These are phyloP conservation scores for Arremon brunneinucha DNA, from an alignment of 2,797 vertebrate species.

Conservation along the genomic window DNA sequence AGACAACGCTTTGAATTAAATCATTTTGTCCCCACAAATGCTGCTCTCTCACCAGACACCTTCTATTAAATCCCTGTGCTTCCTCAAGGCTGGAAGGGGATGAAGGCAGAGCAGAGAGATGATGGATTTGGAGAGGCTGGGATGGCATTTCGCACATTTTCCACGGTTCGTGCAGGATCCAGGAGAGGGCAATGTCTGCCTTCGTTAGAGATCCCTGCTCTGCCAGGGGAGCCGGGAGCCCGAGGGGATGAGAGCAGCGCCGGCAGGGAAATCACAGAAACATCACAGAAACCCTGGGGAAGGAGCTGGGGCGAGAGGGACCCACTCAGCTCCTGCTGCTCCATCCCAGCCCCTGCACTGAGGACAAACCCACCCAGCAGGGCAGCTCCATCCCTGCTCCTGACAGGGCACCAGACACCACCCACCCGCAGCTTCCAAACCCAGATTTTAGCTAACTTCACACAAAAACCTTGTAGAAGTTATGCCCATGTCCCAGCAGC, in stretches of 20 bases:
- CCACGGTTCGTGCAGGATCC: neutral
- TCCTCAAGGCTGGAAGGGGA: neutral
- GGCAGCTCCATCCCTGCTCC: neutral
- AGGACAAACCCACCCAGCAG: neutral
- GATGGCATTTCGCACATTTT: fast-evolving
- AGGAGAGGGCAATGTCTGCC: constrained; percentile 66
- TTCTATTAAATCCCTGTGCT: neutral
- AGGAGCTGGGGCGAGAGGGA: neutral
- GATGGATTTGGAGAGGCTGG: neutral
- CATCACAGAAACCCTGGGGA: neutral
- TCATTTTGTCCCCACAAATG: neutral
- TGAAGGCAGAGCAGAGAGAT: neutral
- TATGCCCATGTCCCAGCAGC: neutral
- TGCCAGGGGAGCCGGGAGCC: neutral
- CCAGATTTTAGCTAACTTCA: neutral
- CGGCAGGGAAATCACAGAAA: neutral
- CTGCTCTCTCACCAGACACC: fast-evolving
- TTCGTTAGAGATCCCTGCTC: neutral
- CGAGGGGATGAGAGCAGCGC: neutral
- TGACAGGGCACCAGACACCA: neutral
- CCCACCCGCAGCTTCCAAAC: neutral
- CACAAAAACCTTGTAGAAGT: neutral
- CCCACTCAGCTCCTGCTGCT: neutral
- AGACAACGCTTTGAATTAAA: neutral
- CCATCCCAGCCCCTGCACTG: neutral